These are phyloP conservation scores for Fabriciana adippe DNA, from an alignment of 2,888 invertebrate genomes.

Conservation along the genomic window DNA sequence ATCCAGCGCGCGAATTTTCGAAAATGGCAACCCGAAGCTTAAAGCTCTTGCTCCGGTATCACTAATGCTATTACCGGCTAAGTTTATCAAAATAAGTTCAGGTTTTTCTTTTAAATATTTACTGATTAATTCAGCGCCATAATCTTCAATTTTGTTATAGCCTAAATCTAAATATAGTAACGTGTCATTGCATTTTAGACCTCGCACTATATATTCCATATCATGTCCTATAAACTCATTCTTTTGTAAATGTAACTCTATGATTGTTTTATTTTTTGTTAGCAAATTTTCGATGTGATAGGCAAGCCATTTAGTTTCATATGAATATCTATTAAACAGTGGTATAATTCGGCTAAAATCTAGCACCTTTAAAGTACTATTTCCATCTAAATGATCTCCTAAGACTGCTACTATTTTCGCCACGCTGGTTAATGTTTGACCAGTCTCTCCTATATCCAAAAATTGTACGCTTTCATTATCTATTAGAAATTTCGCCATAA, in stretches of 20 bases:
- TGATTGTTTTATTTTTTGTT: constrained; percentile 65
- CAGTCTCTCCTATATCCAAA: constrained; percentile 82
- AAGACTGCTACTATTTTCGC: constrained; percentile 77
- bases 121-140: constrained; percentile 79
- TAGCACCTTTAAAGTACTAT: constrained; percentile 61
- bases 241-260: constrained; percentile 83
- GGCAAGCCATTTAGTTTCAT: constrained; percentile 75
- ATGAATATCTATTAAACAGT: constrained; percentile 63
- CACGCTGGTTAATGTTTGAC: constrained; percentile 80
- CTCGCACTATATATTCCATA: constrained; percentile 78
- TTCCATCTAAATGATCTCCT: constrained; percentile 62
- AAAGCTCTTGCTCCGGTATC: constrained; percentile 82
- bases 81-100: constrained; percentile 72
- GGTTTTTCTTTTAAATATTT: constrained; percentile 79
- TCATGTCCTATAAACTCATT: constrained; percentile 83
- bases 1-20: constrained; percentile 82
- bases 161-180: constrained; percentile 83
- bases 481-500: constrained; percentile 74
- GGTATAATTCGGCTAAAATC: constrained; percentile 69
- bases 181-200: constrained; percentile 74
- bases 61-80: constrained; percentile 81
- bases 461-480: constrained; percentile 70
- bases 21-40: constrained; percentile 80
- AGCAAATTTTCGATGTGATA: constrained; percentile 74
- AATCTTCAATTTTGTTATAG: constrained; percentile 83